Percentiles rank a stretch among this genome's conserved stretches.
These are phyloP conservation scores for Catocala sponsa DNA, from an alignment of 2,888 invertebrate species.

Conservation along the genomic window DNA sequence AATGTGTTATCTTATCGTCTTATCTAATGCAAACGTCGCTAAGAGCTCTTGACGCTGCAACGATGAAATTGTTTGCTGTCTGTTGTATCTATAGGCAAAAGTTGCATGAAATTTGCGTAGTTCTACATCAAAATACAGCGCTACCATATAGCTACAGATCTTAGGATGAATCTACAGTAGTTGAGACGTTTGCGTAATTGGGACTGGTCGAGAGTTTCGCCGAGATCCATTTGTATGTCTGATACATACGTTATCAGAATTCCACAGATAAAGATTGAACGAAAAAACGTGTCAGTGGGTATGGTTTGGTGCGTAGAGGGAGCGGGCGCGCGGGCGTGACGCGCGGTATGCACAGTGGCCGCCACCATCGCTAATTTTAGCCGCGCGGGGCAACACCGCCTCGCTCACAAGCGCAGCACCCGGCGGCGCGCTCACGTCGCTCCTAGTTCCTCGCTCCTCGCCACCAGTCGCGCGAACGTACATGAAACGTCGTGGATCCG, in stretches of 20 bases:
- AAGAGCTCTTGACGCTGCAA: slow-evolving; percentile 9
- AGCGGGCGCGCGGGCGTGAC: slow-evolving; percentile 36
- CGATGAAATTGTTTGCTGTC: not conserved
- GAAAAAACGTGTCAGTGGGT: slow-evolving; percentile 37
- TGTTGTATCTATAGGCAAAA: not conserved
- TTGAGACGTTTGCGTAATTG: not conserved
- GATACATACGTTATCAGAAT: slow-evolving; percentile 29
- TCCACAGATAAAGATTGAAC: slow-evolving; percentile 30
- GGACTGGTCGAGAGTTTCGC: not conserved
- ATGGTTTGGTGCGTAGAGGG: slow-evolving; percentile 32
- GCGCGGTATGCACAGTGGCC: slow-evolving; percentile 48
- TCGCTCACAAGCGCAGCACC: slow-evolving; percentile 60
- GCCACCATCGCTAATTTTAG: slow-evolving; percentile 77
- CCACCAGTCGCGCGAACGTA: slow-evolving; percentile 24
- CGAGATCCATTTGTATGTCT: slow-evolving; percentile 10
- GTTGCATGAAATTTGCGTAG: not conserved
- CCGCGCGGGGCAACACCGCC: slow-evolving; percentile 59
- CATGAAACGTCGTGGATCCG: slow-evolving; percentile 46
- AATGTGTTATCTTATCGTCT: slow-evolving; percentile 42
- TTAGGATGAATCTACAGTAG: not conserved
- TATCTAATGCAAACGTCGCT: slow-evolving; percentile 25
- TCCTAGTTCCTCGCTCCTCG: not conserved
- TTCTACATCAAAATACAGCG: no score
- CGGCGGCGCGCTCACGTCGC: slow-evolving; percentile 72
- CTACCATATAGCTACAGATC: not conserved